Evolutionary conservation across 2,797 vertebrate species (phyloP), one percentile per base, ranked within the genome.

Genomic region (Spondyliosoma cantharus): DNA sequence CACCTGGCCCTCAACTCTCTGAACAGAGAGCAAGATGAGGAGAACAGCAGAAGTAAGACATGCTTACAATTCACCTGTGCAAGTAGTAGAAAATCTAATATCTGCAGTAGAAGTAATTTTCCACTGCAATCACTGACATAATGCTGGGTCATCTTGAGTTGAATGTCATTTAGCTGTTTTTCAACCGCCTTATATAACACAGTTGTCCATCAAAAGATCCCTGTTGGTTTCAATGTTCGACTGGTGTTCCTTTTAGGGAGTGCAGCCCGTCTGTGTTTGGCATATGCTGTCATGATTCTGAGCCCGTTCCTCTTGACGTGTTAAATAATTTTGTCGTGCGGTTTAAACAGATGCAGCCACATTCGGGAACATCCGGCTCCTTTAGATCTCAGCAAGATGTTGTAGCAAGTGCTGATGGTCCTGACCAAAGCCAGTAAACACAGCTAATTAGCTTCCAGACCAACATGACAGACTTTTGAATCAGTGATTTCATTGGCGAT

Each of bases 1-100:
- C 95, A 96, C 87, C 90, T 96, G 83, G 94, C 95, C 61, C 92
- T 96, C 54, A 95, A 96, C 90, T 95, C 96, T 17, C 92, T 96
- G 68, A 95, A 94, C 87, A 92, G 94, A 85, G 95, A 96, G 63
- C 95, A 95, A 83, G 93, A 96, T 37, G 95, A 95, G 70, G 95
- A 94, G 74, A 94, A 95, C 71, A 91, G 93, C 73, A 91, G 93
- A 95, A 94, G 95, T 96, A 95, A 95, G 93, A 74, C 66, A 68
- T 22, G 78, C 13, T 62, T 48, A 25, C 16, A 59, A 42, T 74
- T 71, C 56, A 75, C 42, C 19, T 57, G n/a, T 62, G 32, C 17
- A 74, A 60, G 17, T 53, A 7, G 3, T 62, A 19, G 68, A 48
- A 68, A 12, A 45, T 1, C 12, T 24, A 14, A 52, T 45, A 17